Evolutionary conservation across 2,888 invertebrate genomes (phyloP).

Genomic region (Lutraria lutraria): DNA sequence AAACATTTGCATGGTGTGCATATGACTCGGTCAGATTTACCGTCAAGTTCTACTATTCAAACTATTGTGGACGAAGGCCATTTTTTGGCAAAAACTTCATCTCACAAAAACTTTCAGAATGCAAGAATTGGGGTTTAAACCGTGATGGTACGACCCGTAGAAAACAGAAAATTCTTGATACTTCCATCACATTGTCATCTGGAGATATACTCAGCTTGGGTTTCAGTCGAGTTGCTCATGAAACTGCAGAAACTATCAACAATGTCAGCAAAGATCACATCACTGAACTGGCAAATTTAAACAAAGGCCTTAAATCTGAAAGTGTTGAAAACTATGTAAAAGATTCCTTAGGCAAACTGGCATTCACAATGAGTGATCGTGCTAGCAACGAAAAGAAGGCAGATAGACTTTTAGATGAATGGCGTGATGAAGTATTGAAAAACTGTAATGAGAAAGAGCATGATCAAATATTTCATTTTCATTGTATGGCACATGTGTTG

Average conservation of each 20-base stretch:
- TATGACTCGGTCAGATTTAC: background rate
- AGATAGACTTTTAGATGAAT: slow-evolving; percentile 36
- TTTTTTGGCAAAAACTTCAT: background rate
- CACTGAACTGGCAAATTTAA: slow-evolving; percentile 1
- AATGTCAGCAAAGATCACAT: background rate
- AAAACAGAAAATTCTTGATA: background rate
- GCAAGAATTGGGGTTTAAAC: background rate
- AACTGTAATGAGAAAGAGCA: slow-evolving; percentile 7
- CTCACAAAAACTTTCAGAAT: background rate
- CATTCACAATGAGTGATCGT: slow-evolving; percentile 43
- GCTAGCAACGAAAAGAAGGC: slow-evolving; percentile 47
- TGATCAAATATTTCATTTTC: slow-evolving; percentile 35
- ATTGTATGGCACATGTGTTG: too few relatives aligned
- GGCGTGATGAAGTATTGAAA: slow-evolving; percentile 20
- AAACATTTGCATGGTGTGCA: background rate
- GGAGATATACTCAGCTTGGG: slow-evolving; percentile 21
- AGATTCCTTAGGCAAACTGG: slow-evolving; percentile 22
- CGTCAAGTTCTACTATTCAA: background rate
- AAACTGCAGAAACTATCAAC: slow-evolving; percentile 17
- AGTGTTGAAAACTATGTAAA: background rate
- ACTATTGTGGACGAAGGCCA: background rate
- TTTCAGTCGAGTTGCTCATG: background rate
- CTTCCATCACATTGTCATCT: background rate
- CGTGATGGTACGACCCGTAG: background rate
- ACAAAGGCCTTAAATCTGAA: background rate